Conservation (phyloP, 2,797 vertebrate genomes). For the Liasis olivaceus region DNA sequence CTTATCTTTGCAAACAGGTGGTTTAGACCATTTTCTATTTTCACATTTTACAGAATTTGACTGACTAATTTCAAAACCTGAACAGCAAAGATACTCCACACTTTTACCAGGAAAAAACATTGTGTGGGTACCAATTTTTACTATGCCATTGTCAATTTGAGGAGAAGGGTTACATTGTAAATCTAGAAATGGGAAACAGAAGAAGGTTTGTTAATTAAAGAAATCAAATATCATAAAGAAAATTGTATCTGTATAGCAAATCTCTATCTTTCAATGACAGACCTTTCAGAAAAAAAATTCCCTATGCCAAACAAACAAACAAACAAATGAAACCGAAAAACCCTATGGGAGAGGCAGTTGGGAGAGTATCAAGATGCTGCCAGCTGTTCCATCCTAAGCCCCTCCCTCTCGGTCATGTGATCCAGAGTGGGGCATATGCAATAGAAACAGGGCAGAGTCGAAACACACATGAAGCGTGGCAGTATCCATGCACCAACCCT, state of each 20-base stretch:
- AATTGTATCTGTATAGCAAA: not conserved
- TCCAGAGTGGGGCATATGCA: not conserved
- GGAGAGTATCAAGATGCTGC: not conserved
- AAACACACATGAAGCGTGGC: not conserved
- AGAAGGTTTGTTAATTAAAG: not conserved
- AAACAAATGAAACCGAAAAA: no score
- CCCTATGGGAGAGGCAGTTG: not conserved
- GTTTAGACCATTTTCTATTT: not conserved
- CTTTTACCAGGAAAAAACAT: not conserved
- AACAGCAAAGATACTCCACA: not conserved
- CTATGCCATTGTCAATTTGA: not conserved
- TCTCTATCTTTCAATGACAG: not conserved
- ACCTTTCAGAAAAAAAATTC: not conserved
- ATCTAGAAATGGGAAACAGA: not conserved
- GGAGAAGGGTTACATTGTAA: not conserved
- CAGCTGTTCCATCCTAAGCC: not conserved
- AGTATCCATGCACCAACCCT: not conserved
- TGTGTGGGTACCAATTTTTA: not conserved
- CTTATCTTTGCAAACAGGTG: conserved; percentile 14
- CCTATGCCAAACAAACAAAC: not conserved
- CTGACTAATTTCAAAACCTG: not conserved
- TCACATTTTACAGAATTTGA: not conserved
- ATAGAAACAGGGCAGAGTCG: not conserved
- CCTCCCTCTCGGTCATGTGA: not conserved
- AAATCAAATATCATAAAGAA: not conserved